phyloP scores from a whole-genome alignment of 2,888 invertebrate genomes.

The Drosophila kanekoi region DNA sequence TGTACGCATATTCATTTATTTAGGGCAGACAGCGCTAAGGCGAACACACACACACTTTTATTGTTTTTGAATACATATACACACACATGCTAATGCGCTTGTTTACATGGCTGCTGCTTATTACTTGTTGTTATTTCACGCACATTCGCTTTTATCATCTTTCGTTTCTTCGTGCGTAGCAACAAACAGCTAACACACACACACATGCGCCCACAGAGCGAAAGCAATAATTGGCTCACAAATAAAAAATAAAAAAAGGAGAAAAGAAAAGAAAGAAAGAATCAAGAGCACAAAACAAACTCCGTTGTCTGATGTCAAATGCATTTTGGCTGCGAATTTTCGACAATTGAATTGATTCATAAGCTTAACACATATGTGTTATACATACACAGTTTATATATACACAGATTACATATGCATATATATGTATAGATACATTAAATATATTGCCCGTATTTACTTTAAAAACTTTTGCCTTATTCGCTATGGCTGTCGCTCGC shows the following conservation, averaged over 20 bases:
- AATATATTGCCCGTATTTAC: constrained; percentile 63
- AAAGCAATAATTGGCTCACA: constrained; percentile 52
- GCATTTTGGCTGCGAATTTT: constrained; percentile 46
- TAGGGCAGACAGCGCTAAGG: constrained; percentile 45
- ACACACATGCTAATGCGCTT: constrained; percentile 4
- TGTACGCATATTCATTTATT: constrained; percentile 51
- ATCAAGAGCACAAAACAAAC: constrained; percentile 41
- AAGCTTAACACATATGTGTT: constrained; percentile 23
- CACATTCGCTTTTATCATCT: constrained; percentile 34
- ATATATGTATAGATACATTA: constrained; percentile 17
- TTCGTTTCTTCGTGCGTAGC: constrained; percentile 38
- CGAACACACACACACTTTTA: constrained; percentile 9
- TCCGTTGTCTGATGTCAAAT: constrained; percentile 44
- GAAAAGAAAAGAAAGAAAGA: constrained; percentile 24
- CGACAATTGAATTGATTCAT: constrained; percentile 42
- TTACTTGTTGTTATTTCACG: constrained; percentile 36
- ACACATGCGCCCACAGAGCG: constrained; percentile 14
- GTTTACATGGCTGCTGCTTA: constrained; percentile 18
- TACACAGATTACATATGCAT: constrained; percentile 4
- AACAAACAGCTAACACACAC: constrained; percentile 37
- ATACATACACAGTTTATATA: constrained; percentile 3
- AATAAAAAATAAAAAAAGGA: constrained; percentile 29
- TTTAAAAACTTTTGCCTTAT: constrained; percentile 61
- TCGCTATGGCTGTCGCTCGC: constrained; percentile 48
- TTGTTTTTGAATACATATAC: constrained; percentile 1